Evolutionary conservation across 2,888 invertebrate species (phyloP).

Genomic region (Orthonevra nobilis): DNA sequence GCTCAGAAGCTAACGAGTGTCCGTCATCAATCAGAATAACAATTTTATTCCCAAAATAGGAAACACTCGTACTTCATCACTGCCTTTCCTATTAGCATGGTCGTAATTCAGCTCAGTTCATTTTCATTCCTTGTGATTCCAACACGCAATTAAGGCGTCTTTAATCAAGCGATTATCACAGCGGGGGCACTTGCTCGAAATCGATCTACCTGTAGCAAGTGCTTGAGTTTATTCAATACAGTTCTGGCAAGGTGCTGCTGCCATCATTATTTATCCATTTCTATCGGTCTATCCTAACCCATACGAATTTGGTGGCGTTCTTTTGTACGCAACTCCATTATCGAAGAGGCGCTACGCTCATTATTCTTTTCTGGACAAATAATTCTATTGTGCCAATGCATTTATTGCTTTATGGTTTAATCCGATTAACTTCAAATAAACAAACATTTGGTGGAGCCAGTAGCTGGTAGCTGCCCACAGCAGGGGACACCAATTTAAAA

Average conservation of each 20-base stretch:
- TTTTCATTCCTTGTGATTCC: slow-evolving; percentile 39
- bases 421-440: slow-evolving; percentile 65
- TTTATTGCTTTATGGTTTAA: slow-evolving; percentile 60
- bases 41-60: no score
- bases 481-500: slow-evolving; percentile 60
- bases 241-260: neutral
- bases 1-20: no score
- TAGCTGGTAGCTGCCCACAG: slow-evolving; percentile 18
- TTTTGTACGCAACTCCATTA: neutral
- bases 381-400: slow-evolving; percentile 56
- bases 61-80: no score
- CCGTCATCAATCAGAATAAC: no score
- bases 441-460: slow-evolving; percentile 40
- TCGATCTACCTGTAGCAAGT: slow-evolving; percentile 16
- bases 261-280: neutral
- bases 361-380: slow-evolving; percentile 66
- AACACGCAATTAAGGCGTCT: slow-evolving; percentile 74
- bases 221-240: slow-evolving; percentile 12
- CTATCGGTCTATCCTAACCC: neutral
- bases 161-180: slow-evolving; percentile 78
- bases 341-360: slow-evolving; percentile 23
- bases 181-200: slow-evolving; percentile 72
- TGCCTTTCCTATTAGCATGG: neutral
- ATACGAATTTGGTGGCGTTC: neutral
- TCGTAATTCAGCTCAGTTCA: slow-evolving; percentile 11